These are phyloP conservation scores for Ramphastos sulfuratus DNA, from an alignment of 2,113 vertebrate genomes.

Conservation along the genomic window DNA sequence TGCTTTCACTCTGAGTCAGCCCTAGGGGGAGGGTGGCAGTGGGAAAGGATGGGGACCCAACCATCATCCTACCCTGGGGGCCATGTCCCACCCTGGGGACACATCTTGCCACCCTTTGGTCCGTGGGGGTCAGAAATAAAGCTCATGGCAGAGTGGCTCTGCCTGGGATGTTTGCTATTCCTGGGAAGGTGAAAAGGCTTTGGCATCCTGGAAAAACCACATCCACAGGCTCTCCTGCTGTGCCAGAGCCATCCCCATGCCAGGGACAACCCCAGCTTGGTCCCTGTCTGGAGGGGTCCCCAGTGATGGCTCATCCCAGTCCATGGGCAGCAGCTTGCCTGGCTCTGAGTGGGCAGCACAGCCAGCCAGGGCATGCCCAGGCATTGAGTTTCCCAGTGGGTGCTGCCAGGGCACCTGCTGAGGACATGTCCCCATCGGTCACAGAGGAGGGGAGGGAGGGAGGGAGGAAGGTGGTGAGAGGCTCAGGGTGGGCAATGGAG, in stretches of 20 bases:
- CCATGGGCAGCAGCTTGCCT: background rate
- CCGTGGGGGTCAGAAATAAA: background rate
- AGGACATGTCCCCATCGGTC: background rate
- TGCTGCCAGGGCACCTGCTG: background rate
- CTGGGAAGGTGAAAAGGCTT: background rate
- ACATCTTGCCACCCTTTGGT: accelerated
- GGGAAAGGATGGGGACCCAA: background rate
- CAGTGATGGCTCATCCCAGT: background rate
- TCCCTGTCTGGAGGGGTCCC: background rate
- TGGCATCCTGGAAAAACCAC: background rate
- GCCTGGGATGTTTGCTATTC: background rate
- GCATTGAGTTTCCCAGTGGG: background rate
- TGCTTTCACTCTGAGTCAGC: constrained; percentile 82
- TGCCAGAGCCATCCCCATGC: accelerated
- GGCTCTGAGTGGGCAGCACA: accelerated
- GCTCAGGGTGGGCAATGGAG: background rate
- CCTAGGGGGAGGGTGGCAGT: background rate
- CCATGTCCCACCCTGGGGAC: background rate
- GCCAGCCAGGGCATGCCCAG: background rate
- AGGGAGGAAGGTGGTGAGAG: background rate
- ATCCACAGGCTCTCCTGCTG: background rate
- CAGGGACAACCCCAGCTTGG: background rate
- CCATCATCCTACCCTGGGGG: background rate
- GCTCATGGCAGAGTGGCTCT: accelerated
- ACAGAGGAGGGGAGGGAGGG: background rate